A percentile compares a stretch with the other conserved stretches of the same genome.
These are phyloP conservation scores for Hippocampus comes DNA, from an alignment of 2,113 vertebrate species.

Conservation along the genomic window DNA sequence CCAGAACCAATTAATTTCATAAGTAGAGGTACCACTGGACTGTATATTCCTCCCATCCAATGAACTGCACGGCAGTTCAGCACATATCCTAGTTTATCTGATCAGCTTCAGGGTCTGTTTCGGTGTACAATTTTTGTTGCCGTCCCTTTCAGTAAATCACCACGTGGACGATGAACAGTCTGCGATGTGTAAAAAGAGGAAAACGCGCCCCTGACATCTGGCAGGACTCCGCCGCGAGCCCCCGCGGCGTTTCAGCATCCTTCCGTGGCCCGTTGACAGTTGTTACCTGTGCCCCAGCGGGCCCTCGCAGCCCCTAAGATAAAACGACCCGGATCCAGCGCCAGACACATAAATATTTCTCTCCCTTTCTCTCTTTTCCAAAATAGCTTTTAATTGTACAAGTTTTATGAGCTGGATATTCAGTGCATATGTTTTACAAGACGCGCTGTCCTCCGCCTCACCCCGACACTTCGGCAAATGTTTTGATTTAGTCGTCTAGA, in stretches of 20 bases:
- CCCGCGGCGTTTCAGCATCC: slow-evolving; percentile 2
- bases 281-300: slow-evolving; percentile 67
- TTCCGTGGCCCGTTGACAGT: slow-evolving; percentile 69
- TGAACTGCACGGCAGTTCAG: too few species aligned
- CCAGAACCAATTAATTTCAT: too few species aligned
- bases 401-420: slow-evolving; percentile 96
- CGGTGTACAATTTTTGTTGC: too few species aligned
- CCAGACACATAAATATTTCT: slow-evolving; percentile 91
- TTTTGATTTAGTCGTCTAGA: slow-evolving; percentile 52
- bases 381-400: slow-evolving; percentile 97
- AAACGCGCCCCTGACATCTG: slow-evolving; percentile 51
- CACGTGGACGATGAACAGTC: not conserved
- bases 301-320: slow-evolving; percentile 71
- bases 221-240: slow-evolving; percentile 22
- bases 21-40: too few species aligned
- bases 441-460: slow-evolving; percentile 89
- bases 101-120: too few species aligned
- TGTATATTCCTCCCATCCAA: too few species aligned
- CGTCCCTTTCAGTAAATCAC: too few species aligned
- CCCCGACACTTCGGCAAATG: slow-evolving; percentile 77
- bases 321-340: slow-evolving; percentile 83
- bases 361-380: slow-evolving; percentile 88
- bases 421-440: slow-evolving; percentile 98
- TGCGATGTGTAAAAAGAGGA: slow-evolving; percentile 10
- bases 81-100: too few species aligned